These are phyloP conservation scores for Blennius ocellaris DNA, from an alignment of 2,113 vertebrate genomes.

Conservation along the genomic window DNA sequence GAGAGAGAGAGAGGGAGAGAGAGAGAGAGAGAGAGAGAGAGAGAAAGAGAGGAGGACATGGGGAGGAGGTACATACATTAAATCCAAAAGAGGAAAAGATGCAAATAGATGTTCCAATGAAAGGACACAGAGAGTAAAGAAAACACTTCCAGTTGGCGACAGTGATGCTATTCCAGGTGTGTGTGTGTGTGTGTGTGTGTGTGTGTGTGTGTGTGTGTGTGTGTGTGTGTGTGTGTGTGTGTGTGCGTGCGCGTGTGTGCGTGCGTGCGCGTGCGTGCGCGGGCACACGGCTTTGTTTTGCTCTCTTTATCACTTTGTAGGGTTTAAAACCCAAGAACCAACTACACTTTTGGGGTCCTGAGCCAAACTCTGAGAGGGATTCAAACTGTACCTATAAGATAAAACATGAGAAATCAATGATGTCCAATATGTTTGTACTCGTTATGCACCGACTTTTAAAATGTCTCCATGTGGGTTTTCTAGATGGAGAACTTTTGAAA, in stretches of 20 bases:
- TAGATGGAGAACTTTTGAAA: too few species aligned
- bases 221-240: too few species aligned
- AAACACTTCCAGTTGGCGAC: conserved; percentile 37
- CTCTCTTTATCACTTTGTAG: not conserved
- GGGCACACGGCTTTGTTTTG: not conserved
- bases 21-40: conserved; percentile 32
- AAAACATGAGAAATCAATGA: too few species aligned
- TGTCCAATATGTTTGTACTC: too few species aligned
- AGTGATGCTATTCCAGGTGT: conserved; percentile 14
- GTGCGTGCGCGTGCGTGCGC: too few species aligned
- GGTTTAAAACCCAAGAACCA: not conserved
- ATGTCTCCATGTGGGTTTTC: too few species aligned
- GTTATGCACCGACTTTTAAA: too few species aligned
- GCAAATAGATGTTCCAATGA: conserved; percentile 47
- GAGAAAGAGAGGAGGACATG: conserved; percentile 49
- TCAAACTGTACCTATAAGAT: too few species aligned
- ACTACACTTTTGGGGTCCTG: too few species aligned
- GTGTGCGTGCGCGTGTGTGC: too few species aligned
- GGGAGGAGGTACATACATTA: conserved; percentile 72
- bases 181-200: conserved; percentile 2
- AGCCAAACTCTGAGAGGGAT: too few species aligned
- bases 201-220: too few species aligned
- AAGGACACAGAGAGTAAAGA: conserved; percentile 27
- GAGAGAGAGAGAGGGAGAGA: conserved; percentile 11
- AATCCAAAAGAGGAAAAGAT: conserved; percentile 59